Evolutionary conservation across 2,888 invertebrate genomes (phyloP).

Genomic region (Platycheirus albimanus): DNA sequence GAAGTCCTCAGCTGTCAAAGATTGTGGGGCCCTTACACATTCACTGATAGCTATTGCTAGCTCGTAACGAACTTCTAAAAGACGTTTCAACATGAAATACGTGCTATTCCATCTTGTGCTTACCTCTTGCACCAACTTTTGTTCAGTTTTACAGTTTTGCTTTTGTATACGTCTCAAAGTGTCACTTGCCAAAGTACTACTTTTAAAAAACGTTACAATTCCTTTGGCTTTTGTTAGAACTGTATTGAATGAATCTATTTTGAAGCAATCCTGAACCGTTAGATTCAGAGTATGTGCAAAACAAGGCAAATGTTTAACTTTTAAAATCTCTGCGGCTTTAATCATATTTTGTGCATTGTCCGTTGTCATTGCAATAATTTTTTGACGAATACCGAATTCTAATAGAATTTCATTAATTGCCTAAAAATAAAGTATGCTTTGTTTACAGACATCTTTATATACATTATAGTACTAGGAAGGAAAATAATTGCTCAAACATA

Average conservation of each 20-base stretch:
- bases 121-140: not conserved
- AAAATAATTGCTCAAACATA: too few relatives aligned
- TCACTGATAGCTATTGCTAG: not conserved
- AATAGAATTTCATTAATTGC: not conserved
- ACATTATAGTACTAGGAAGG: too few relatives aligned
- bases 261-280: not conserved
- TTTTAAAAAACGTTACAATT: not conserved
- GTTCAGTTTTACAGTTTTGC: not conserved
- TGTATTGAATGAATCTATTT: not conserved
- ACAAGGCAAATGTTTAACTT: not conserved
- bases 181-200: not conserved
- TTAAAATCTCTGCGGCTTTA: not conserved
- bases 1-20: not conserved
- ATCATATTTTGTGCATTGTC: slow-evolving; percentile 3
- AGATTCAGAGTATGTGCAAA: slow-evolving; percentile 6
- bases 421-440: not conserved
- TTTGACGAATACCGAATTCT: not conserved
- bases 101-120: not conserved
- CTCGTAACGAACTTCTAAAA: not conserved
- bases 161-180: not conserved
- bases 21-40: not conserved
- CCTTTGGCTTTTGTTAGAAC: not conserved
- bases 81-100: not conserved
- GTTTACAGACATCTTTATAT: too few relatives aligned
- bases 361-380: not conserved